Percentiles rank a stretch among this genome's conserved stretches.
These are phyloP conservation scores for Orthonevra nobilis DNA, from an alignment of 2,888 invertebrate species.

Conservation along the genomic window DNA sequence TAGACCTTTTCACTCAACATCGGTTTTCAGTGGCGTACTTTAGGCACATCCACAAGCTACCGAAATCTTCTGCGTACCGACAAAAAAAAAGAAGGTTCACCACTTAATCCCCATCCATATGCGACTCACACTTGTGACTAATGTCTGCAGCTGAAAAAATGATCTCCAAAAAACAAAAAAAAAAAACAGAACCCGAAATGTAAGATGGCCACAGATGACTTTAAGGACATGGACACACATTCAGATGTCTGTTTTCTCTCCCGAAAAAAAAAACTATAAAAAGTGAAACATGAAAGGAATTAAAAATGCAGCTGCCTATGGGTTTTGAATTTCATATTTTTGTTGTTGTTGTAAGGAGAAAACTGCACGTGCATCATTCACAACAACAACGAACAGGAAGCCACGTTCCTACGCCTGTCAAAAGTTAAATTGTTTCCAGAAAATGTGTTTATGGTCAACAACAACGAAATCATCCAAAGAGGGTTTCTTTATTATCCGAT, in stretches of 20 bases:
- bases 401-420: constrained; percentile 63
- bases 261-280: constrained; percentile 19
- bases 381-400: constrained; percentile 53
- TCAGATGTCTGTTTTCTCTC: constrained; percentile 40
- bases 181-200: constrained; percentile 39
- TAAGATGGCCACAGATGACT: constrained; percentile 66
- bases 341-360: constrained; percentile 9
- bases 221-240: constrained; percentile 57
- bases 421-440: constrained; percentile 35
- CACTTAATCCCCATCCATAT: constrained; percentile 42
- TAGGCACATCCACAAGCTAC: too few relatives aligned
- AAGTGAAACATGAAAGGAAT: constrained; percentile 61
- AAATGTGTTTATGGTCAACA: constrained; percentile 60
- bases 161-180: constrained; percentile 10
- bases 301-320: constrained; percentile 69
- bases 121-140: constrained; percentile 35
- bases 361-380: constrained; percentile 55
- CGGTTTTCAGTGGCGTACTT: too few relatives aligned
- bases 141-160: constrained; percentile 58
- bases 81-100: constrained; percentile 40
- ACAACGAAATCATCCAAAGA: constrained; percentile 31
- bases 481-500: constrained; percentile 1
- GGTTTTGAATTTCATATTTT: constrained; percentile 58
- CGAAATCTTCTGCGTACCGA: too few relatives aligned
- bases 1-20: too few relatives aligned